Percentiles rank a stretch among this genome's conserved stretches.
phyloP scores from a whole-genome alignment of 2,888 invertebrate genomes.

The Eupithecia tripunctaria region DNA sequence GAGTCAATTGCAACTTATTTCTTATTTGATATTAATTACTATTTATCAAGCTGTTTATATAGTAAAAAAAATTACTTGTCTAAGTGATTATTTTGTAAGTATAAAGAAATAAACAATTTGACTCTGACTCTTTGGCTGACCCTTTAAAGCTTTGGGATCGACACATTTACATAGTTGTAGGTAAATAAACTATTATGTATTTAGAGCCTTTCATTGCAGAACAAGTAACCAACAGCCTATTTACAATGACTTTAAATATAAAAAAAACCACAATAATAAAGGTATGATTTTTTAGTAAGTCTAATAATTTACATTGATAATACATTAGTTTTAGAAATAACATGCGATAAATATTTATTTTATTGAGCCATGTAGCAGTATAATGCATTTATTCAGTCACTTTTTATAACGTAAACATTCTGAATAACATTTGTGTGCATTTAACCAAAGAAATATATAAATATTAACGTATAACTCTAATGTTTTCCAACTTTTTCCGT shows the following conservation, averaged over 20 bases:
- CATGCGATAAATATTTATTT: constrained; percentile 35
- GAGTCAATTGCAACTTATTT: no score
- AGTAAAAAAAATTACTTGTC: no score
- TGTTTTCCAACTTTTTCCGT: constrained; percentile 19
- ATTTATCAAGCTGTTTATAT: no score
- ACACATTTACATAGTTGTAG: neutral
- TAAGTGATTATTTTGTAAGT: no score
- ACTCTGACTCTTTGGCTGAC: no score
- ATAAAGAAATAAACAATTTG: no score
- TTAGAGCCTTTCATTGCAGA: constrained; percentile 7
- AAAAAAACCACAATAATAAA: neutral
- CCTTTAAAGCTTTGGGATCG: constrained; percentile 21
- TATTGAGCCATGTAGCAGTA: constrained; percentile 55
- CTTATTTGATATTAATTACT: no score
- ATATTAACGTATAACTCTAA: constrained; percentile 8
- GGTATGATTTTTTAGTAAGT: neutral
- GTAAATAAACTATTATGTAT: neutral
- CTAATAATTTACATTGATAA: neutral
- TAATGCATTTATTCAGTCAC: constrained; percentile 42
- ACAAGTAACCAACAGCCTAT: neutral
- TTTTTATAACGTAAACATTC: constrained; percentile 9
- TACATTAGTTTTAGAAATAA: constrained; percentile 15
- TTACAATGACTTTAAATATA: neutral
- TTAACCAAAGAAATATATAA: neutral
- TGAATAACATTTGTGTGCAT: neutral